Conservation (phyloP, 2,888 invertebrate genomes). For the Cataglyphis cursor region DNA sequence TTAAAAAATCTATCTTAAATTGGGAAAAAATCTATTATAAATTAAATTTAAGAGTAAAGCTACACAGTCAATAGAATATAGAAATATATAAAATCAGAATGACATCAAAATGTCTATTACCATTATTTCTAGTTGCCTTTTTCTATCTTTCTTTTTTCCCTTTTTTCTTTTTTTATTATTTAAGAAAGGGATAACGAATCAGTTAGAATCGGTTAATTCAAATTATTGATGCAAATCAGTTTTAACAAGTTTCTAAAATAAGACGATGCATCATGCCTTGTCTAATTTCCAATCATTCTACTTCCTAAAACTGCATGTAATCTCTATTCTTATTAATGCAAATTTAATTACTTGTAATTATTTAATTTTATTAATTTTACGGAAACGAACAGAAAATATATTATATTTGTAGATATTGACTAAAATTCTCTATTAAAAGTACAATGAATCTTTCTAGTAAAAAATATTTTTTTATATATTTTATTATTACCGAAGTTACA, state of each 20-base stretch:
- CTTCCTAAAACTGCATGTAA: background rate
- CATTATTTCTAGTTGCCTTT: background rate
- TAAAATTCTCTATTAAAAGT: background rate
- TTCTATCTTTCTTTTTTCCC: background rate
- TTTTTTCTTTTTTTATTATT: background rate
- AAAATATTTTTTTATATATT: background rate
- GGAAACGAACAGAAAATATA: background rate
- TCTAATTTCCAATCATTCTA: background rate
- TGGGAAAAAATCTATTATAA: background rate
- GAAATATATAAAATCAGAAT: background rate
- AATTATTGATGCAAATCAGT: slow-evolving; percentile 6
- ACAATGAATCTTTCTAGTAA: background rate
- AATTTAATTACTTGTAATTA: background rate
- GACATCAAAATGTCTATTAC: slow-evolving; percentile 4
- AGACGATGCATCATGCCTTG: slow-evolving; percentile 1
- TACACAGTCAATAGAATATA: background rate
- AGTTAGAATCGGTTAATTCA: slow-evolving; percentile 2
- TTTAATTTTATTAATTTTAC: background rate
- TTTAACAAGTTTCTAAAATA: background rate
- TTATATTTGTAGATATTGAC: background rate
- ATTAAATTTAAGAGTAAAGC: background rate
- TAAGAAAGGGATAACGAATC: background rate
- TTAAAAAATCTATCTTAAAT: background rate
- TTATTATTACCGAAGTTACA: background rate
- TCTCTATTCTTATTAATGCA: background rate